phyloP scores from a whole-genome alignment of 2,888 invertebrate species.

The Campoletis raptor region DNA sequence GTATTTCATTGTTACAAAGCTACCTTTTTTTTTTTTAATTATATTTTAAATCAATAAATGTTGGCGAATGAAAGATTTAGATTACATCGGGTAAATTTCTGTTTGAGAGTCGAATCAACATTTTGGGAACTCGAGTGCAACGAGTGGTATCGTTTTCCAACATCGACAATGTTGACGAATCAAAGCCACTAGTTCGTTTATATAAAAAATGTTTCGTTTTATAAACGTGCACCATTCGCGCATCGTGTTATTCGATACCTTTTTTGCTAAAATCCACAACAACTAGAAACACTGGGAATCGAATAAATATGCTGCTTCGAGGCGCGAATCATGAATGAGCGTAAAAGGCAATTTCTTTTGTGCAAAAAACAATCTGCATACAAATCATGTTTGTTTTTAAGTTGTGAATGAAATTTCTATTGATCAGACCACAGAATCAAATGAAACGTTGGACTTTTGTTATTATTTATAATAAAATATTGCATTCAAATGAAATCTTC shows the following conservation, averaged over 20 bases:
- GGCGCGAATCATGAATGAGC: not conserved
- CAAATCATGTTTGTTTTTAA: not conserved
- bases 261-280: not conserved
- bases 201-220: not conserved
- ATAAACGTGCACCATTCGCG: not conserved
- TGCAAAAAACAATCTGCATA: not conserved
- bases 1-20: not conserved
- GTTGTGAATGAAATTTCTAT: not conserved
- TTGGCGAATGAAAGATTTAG: not conserved
- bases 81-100: not conserved
- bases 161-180: not conserved
- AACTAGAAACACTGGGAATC: not conserved
- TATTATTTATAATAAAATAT: not conserved
- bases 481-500: not conserved
- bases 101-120: not conserved
- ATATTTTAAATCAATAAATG: not conserved
- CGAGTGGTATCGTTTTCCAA: not conserved
- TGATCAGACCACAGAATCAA: not conserved
- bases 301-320: not conserved
- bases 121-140: not conserved
- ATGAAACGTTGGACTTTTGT: not conserved
- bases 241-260: not conserved
- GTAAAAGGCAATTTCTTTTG: not conserved
- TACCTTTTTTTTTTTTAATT: not conserved
- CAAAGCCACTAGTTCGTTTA: not conserved